Percentiles rank a stretch among this genome's conserved stretches.
Conservation (phyloP, 2,888 invertebrate genomes). For the Gonocerus acuteangulatus region DNA sequence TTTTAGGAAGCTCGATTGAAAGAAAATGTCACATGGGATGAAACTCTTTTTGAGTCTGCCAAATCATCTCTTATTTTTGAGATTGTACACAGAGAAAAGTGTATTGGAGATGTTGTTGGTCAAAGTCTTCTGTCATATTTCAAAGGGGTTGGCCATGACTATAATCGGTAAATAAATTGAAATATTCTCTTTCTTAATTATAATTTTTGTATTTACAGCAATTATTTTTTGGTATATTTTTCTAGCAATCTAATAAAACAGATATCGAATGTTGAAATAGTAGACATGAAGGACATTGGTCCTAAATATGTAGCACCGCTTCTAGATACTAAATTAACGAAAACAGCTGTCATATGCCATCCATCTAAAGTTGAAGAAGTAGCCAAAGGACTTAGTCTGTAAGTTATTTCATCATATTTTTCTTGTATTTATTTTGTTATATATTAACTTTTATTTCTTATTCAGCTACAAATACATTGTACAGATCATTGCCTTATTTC, state of each 20-base stretch:
- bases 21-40: slow-evolving; percentile 54
- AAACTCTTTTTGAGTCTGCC: slow-evolving; percentile 69
- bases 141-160: slow-evolving; percentile 56
- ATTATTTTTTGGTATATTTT: too few relatives aligned
- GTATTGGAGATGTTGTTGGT: slow-evolving; percentile 62
- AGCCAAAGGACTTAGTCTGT: slow-evolving; percentile 59
- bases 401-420: slow-evolving; percentile 40
- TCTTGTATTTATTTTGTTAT: slow-evolving; percentile 36
- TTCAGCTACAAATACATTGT: too few relatives aligned
- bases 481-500: too few relatives aligned
- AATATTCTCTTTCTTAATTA: neutral
- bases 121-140: slow-evolving; percentile 68
- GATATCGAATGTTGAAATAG: slow-evolving; percentile 57
- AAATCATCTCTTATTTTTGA: slow-evolving; percentile 81
- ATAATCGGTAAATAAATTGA: slow-evolving; percentile 58
- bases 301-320: slow-evolving; percentile 61
- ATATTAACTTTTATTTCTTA: too few relatives aligned
- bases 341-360: slow-evolving; percentile 69
- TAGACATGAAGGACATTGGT: slow-evolving; percentile 59
- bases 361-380: slow-evolving; percentile 65
- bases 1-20: slow-evolving; percentile 46
- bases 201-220: neutral
- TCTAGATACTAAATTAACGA: slow-evolving; percentile 53
- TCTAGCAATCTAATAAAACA: slow-evolving; percentile 56
- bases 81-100: slow-evolving; percentile 72